These are phyloP conservation scores for Serranochromis macrocephalus DNA, from an alignment of 2,113 vertebrate genomes.

Conservation along the genomic window DNA sequence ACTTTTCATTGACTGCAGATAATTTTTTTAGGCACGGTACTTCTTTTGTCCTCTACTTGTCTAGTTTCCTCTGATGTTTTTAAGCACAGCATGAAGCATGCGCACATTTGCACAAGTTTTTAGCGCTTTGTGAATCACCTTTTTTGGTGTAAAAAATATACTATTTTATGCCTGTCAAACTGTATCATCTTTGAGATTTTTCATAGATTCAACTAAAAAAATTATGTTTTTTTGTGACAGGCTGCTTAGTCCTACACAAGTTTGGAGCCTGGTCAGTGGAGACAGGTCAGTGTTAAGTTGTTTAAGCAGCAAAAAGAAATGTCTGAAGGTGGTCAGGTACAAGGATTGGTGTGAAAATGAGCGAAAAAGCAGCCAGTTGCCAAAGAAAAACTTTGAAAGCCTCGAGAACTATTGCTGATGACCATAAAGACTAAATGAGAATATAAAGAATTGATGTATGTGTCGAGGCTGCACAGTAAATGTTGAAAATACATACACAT, in stretches of 20 bases:
- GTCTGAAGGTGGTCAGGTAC: background rate
- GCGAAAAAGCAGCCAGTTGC: background rate
- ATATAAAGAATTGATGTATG: background rate
- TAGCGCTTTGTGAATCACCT: fast-evolving
- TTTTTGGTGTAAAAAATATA: background rate
- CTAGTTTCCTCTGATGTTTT: background rate
- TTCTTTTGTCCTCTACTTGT: background rate
- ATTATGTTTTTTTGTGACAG: background rate
- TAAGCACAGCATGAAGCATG: background rate
- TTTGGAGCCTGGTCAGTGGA: background rate
- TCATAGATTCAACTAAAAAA: background rate
- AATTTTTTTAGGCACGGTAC: background rate
- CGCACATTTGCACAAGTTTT: background rate
- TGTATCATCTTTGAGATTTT: background rate
- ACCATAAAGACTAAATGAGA: background rate
- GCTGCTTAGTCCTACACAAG: background rate
- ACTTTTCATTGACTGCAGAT: background rate
- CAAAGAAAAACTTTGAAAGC: background rate
- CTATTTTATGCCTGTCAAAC: background rate
- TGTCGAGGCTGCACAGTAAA: background rate
- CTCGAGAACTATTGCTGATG: background rate
- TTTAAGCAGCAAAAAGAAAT: background rate
- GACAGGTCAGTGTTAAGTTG: background rate
- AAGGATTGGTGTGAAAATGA: background rate
- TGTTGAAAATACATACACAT: background rate